These are phyloP conservation scores for Pachypsylla venusta DNA, from an alignment of 1,140 invertebrate genomes.

Conservation along the genomic window DNA sequence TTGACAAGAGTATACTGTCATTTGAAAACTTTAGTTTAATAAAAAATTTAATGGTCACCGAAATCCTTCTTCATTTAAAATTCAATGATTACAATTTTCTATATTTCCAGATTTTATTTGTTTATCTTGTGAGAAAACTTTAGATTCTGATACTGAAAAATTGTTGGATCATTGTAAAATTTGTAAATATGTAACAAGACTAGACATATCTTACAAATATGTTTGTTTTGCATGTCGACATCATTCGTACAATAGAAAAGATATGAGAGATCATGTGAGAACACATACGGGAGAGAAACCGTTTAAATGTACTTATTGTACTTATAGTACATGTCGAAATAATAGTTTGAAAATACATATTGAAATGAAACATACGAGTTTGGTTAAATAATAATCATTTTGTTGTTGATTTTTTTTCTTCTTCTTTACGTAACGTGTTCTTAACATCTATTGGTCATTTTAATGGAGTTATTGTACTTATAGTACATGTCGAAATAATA, in stretches of 20 bases:
- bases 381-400: too few relatives aligned
- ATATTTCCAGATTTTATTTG: not conserved
- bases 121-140: not conserved
- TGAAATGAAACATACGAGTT: not conserved
- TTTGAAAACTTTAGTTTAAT: too few relatives aligned
- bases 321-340: conserved; percentile 16
- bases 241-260: conserved; percentile 49
- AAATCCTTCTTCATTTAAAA: too few relatives aligned
- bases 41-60: too few relatives aligned
- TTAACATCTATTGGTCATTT: too few relatives aligned
- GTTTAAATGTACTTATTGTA: conserved; percentile 31
- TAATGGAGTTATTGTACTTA: too few relatives aligned
- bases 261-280: conserved; percentile 35
- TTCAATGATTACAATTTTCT: too few relatives aligned
- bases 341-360: not conserved
- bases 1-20: too few relatives aligned
- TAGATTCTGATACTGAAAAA: not conserved
- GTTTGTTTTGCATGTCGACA: conserved; percentile 49
- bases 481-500: too few relatives aligned
- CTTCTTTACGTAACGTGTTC: too few relatives aligned
- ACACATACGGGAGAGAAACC: conserved; percentile 34
- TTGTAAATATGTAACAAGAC: conserved; percentile 2
- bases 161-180: conserved; percentile 3
- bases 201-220: conserved; percentile 22
- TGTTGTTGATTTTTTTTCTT: too few relatives aligned